Conservation (phyloP, 1,140 invertebrate genomes). For the Hypothenemus hampei region DNA sequence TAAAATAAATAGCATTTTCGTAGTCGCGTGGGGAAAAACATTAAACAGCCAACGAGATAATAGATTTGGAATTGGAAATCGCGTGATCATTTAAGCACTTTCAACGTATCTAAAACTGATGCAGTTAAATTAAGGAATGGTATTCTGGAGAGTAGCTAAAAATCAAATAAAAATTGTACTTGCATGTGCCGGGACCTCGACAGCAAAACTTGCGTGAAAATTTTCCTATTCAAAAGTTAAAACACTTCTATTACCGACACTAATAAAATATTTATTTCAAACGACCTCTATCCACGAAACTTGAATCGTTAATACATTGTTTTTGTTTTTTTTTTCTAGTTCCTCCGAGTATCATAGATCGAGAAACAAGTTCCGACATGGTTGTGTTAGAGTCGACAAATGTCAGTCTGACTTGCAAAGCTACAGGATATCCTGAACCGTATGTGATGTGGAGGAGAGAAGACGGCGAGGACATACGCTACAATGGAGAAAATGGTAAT, state of each 20-base stretch:
- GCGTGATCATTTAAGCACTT: conserved; percentile 4
- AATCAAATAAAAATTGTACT: conserved; percentile 14
- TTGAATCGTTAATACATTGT: background rate
- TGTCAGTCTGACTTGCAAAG: conserved; percentile 80
- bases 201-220: conserved; percentile 17
- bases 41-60: background rate
- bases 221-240: conserved; percentile 1
- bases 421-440: conserved; percentile 82
- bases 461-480: conserved; percentile 80
- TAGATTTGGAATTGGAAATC: background rate
- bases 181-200: conserved; percentile 19
- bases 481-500: conserved; percentile 76
- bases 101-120: conserved; percentile 4
- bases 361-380: conserved; percentile 82
- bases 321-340: conserved; percentile 49
- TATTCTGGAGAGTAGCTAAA: background rate
- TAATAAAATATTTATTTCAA: conserved; percentile 20
- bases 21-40: background rate
- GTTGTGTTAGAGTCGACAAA: conserved; percentile 85
- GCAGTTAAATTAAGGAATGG: conserved; percentile 8
- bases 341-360: conserved; percentile 77
- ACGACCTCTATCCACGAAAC: conserved; percentile 3
- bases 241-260: conserved; percentile 1
- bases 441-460: conserved; percentile 88
- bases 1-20: background rate